phyloP scores from a whole-genome alignment of 2,888 invertebrate species.

The Agonopterix heracliana region DNA sequence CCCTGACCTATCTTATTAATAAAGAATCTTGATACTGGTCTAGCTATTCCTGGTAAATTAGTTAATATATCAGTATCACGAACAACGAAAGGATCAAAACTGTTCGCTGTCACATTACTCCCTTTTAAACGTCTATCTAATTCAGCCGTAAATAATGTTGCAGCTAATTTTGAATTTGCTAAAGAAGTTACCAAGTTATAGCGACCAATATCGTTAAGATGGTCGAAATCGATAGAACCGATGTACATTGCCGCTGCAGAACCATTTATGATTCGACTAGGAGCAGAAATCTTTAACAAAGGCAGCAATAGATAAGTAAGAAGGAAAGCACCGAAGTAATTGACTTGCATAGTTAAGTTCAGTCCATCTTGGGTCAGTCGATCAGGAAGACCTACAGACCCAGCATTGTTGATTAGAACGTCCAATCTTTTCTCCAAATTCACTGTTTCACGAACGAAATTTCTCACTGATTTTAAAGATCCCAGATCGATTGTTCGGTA shows the following conservation, averaged over 20 bases:
- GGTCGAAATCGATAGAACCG: slow-evolving; percentile 54
- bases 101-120: slow-evolving; percentile 79
- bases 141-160: slow-evolving; percentile 77
- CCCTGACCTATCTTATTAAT: slow-evolving; percentile 44
- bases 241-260: slow-evolving; percentile 76
- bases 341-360: slow-evolving; percentile 80
- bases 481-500: slow-evolving; percentile 56
- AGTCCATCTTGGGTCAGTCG: slow-evolving; percentile 78
- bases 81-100: slow-evolving; percentile 73
- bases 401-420: slow-evolving; percentile 77
- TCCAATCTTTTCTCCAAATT: slow-evolving; percentile 56
- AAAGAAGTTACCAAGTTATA: slow-evolving; percentile 38
- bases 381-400: slow-evolving; percentile 58
- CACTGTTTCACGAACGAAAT: slow-evolving; percentile 68
- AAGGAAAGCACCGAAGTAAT: slow-evolving; percentile 83
- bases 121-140: slow-evolving; percentile 72
- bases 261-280: slow-evolving; percentile 79
- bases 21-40: slow-evolving; percentile 34
- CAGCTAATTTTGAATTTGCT: slow-evolving; percentile 76
- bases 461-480: slow-evolving; percentile 66
- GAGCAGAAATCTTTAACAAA: slow-evolving; percentile 67
- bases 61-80: slow-evolving; percentile 45
- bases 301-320: slow-evolving; percentile 80
- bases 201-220: slow-evolving; percentile 50
- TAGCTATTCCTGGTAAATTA: slow-evolving; percentile 30